These are phyloP conservation scores for Cryptophagus acutangulus DNA, from an alignment of 2,888 invertebrate species.

Conservation along the genomic window DNA sequence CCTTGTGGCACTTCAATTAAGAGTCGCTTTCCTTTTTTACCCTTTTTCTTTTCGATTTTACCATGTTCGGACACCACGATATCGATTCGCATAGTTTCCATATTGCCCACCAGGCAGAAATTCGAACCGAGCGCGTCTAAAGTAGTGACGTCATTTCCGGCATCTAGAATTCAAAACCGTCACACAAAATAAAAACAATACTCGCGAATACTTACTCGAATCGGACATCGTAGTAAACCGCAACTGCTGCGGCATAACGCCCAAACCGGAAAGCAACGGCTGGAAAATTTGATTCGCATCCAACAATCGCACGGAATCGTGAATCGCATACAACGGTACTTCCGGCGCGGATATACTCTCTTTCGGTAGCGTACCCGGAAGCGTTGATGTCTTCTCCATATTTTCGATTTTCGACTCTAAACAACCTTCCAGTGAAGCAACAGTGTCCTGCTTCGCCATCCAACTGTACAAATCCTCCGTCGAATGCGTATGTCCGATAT, in stretches of 20 bases:
- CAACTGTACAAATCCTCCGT: slow-evolving; percentile 86
- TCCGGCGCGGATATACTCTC: slow-evolving; percentile 46
- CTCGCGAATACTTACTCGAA: slow-evolving; percentile 32
- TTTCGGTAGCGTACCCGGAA: slow-evolving; percentile 53
- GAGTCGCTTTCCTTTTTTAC: slow-evolving; percentile 46
- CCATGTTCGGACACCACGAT: slow-evolving; percentile 89
- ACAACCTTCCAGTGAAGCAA: slow-evolving; percentile 34
- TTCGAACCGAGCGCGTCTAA: slow-evolving; percentile 87
- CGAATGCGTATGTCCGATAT: slow-evolving; percentile 38
- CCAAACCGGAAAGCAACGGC: slow-evolving; percentile 81
- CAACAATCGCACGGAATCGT: slow-evolving; percentile 76
- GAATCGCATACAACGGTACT: slow-evolving; percentile 68
- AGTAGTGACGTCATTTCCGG: slow-evolving; percentile 58
- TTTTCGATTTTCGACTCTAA: slow-evolving; percentile 45
- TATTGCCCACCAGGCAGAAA: slow-evolving; percentile 73
- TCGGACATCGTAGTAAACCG: slow-evolving; percentile 47
- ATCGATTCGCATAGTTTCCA: slow-evolving; percentile 86
- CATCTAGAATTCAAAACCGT: slow-evolving; percentile 46
- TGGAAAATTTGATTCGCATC: slow-evolving; percentile 94
- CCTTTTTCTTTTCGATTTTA: slow-evolving; percentile 58
- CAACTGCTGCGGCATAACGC: slow-evolving; percentile 87
- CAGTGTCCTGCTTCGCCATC: slow-evolving; percentile 81
- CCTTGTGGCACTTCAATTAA: slow-evolving; percentile 39
- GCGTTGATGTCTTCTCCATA: slow-evolving; percentile 44
- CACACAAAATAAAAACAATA: slow-evolving; percentile 7